Evolutionary conservation across 2,888 invertebrate genomes (phyloP).

Genomic region (Diplolepis rosae): DNA sequence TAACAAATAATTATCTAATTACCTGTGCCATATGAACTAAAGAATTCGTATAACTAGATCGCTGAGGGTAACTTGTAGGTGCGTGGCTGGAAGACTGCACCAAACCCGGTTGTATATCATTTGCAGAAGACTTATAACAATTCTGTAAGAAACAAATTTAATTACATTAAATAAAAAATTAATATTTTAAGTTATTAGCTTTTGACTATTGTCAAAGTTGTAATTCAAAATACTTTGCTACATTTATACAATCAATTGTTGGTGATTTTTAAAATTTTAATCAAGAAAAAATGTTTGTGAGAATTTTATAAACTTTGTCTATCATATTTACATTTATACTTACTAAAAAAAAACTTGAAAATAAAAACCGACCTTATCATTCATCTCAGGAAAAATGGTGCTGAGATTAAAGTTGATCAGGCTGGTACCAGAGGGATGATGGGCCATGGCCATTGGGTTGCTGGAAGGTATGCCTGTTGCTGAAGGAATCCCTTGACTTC

Average conservation of each 20-base stretch:
- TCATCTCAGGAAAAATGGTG: slow-evolving; percentile 90
- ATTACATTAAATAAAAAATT: not conserved
- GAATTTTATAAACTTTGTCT: no score
- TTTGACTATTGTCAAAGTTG: no score
- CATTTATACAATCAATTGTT: no score
- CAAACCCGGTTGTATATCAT: slow-evolving; percentile 63
- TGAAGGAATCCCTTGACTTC: slow-evolving; percentile 52
- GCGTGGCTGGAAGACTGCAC: slow-evolving; percentile 65
- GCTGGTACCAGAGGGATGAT: slow-evolving; percentile 75
- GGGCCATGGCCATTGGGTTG: slow-evolving; percentile 65
- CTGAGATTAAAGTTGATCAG: slow-evolving; percentile 88
- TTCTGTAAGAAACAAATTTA: slow-evolving; percentile 57
- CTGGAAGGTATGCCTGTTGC: slow-evolving; percentile 52
- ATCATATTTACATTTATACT: no score
- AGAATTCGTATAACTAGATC: slow-evolving; percentile 66
- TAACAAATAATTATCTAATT: slow-evolving; percentile 35
- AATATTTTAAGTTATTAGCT: no score
- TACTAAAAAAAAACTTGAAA: no score
- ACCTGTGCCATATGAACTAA: slow-evolving; percentile 69
- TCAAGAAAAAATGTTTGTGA: no score
- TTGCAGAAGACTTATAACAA: slow-evolving; percentile 68
- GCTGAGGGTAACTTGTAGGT: slow-evolving; percentile 63
- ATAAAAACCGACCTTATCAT: slow-evolving; percentile 74
- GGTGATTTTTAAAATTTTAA: no score
- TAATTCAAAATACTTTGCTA: no score